phyloP scores from a whole-genome alignment of 2,888 invertebrate species.

The Onchidella celtica region DNA sequence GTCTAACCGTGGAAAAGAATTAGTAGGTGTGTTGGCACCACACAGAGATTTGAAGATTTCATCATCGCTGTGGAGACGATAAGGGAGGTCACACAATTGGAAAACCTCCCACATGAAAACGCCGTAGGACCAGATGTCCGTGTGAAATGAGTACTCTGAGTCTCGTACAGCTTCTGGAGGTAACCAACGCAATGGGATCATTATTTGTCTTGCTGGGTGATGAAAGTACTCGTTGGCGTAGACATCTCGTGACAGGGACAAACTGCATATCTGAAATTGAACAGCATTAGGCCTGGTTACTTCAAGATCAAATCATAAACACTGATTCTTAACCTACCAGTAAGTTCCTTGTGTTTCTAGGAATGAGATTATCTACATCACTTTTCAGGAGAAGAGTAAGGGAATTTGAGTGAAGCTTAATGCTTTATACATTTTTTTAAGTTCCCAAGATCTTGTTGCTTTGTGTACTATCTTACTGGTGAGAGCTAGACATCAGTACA shows the following conservation, averaged over 20 bases:
- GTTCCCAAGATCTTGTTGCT: no score
- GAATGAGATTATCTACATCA: no score
- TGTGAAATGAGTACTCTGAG: constrained; percentile 84
- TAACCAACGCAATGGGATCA: constrained; percentile 94
- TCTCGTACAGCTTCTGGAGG: constrained; percentile 93
- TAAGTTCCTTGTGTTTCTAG: no score
- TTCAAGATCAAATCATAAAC: no score
- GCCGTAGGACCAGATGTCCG: constrained; percentile 95
- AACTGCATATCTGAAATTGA: constrained; percentile 85
- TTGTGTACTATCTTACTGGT: no score
- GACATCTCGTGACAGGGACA: constrained; percentile 89
- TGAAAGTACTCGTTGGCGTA: constrained; percentile 94
- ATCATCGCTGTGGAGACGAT: constrained; percentile 88
- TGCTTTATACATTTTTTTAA: no score
- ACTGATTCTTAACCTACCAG: no score
- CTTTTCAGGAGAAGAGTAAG: no score
- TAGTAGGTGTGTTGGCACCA: constrained; percentile 56
- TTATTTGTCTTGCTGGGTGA: constrained; percentile 80
- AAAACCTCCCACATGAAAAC: constrained; percentile 95
- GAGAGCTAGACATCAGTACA: no score
- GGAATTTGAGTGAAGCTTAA: no score
- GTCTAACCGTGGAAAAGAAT: constrained; percentile 34
- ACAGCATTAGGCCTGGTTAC: no score
- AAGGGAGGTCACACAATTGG: constrained; percentile 88
- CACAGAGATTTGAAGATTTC: constrained; percentile 82